Base-by-base conservation (phyloP, 2,888 invertebrate species). In the Elegia similella region DNA sequence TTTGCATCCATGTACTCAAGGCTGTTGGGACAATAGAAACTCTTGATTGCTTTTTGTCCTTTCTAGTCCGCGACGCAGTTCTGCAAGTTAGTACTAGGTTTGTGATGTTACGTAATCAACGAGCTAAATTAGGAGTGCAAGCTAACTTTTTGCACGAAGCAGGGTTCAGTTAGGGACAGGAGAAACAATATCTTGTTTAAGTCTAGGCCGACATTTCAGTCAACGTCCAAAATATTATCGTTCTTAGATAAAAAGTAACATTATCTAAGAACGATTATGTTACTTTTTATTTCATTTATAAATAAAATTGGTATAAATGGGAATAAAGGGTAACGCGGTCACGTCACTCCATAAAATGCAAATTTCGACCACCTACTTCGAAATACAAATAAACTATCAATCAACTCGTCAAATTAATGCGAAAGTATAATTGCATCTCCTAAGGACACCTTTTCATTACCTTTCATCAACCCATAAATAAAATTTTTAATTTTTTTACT, bases 21-120 rank as follows among this genome's bases (percentile, higher is more conserved):
- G 80, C 73, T 77, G 62, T 61, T 60, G 57, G 65, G 67, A 84
- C 82, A 84, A 84, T 86, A 71, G 78, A 62, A 69, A 57, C 65
- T 67, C 68, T 82, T 86, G 78, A 86, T 87, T 80, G 74, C 79
- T 80, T 83, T 80, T 78, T 80, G 79, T 71, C 83, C 82, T 79
- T 78, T 73, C 64, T 59, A 59, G 75, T 66, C 59, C 61, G 61
- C 62, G 66, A 62, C 65, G 66, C 62, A 62, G 62, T 64, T 60
- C 64, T 62, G 34, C 13, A 62, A 58, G 53, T 62, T 55, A 47
- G 56, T 60, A 52, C 58, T 60, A 59, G 55, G 62, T 60, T 58
- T 47, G 48, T 47, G 34, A 30, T 29, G 43, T 42, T 30, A 54
- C 16, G 32, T 32, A 34, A 34, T 23, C 3, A 2, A 15, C 10